These are phyloP conservation scores for Nemotelus nigrinus DNA, from an alignment of 2,888 invertebrate genomes.

Conservation along the genomic window DNA sequence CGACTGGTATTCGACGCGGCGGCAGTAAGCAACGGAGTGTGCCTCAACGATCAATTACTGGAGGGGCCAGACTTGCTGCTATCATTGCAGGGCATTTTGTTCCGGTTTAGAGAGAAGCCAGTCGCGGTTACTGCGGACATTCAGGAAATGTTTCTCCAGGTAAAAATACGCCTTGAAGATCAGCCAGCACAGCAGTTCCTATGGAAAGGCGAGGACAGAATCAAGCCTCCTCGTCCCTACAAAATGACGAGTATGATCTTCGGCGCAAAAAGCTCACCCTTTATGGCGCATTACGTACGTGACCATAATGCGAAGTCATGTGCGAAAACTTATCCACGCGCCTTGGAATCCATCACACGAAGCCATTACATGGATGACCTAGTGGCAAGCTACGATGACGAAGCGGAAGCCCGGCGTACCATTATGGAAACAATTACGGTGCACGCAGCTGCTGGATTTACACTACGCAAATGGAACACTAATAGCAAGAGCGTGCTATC, in stretches of 20 bases:
- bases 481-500: slow-evolving; percentile 10
- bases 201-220: background rate
- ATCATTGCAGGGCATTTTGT: background rate
- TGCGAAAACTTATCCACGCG: slow-evolving; percentile 1
- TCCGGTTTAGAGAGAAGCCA: background rate
- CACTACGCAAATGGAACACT: slow-evolving; percentile 4
- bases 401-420: slow-evolving; percentile 1
- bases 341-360: background rate
- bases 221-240: background rate
- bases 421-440: slow-evolving; percentile 18
- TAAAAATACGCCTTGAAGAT: background rate
- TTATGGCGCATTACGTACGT: slow-evolving; percentile 16
- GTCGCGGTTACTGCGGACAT: slow-evolving; percentile 15
- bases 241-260: slow-evolving; percentile 14
- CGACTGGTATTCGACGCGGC: slow-evolving; percentile 19
- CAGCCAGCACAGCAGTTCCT: slow-evolving; percentile 14
- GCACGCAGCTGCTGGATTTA: slow-evolving; percentile 15
- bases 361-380: slow-evolving; percentile 21
- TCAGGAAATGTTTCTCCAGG: slow-evolving; percentile 12
- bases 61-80: slow-evolving; percentile 8
- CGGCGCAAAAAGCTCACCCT: slow-evolving; percentile 11
- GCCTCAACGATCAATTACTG: background rate
- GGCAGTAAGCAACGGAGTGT: background rate
- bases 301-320: slow-evolving; percentile 3
- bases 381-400: slow-evolving; percentile 18